Percentiles rank a stretch among this genome's conserved stretches.
Evolutionary conservation across 2,888 invertebrate species (phyloP).

Genomic region (Prionchulus punctatus): DNA sequence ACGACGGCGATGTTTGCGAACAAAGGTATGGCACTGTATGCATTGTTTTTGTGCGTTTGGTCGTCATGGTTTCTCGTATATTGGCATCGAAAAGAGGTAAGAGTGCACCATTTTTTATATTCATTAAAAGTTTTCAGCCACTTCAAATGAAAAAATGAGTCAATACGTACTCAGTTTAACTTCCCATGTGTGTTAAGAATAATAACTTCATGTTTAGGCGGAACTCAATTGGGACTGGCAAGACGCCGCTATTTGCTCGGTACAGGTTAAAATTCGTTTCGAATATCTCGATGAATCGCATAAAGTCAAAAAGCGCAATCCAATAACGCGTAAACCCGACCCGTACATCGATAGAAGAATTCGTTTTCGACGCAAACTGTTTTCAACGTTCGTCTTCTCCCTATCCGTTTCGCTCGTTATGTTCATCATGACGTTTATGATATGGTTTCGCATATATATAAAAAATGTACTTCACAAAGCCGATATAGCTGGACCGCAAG

Average conservation of each 20-base stretch:
- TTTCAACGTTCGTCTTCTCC: not conserved
- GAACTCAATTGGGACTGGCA: not conserved
- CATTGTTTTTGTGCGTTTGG: not conserved
- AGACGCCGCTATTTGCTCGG: constrained; percentile 18
- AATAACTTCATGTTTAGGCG: not conserved
- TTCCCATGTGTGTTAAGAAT: too few species aligned
- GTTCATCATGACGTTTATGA: not conserved
- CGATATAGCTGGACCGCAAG: too few species aligned
- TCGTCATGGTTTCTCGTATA: not conserved
- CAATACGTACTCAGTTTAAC: too few species aligned
- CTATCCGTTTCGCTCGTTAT: not conserved
- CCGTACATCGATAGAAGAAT: not conserved
- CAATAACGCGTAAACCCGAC: not conserved
- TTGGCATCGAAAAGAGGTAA: not conserved
- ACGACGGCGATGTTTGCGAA: not conserved
- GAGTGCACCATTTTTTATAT: too few species aligned
- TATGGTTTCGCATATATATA: too few species aligned
- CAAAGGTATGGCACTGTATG: not conserved
- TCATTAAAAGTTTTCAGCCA: too few species aligned
- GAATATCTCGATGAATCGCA: not conserved
- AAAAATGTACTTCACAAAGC: too few species aligned
- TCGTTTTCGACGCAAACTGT: not conserved
- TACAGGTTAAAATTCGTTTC: constrained; percentile 23
- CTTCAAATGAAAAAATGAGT: too few species aligned
- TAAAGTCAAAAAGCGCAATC: not conserved